Percentiles rank a stretch among this genome's conserved stretches.
Conservation (phyloP, 2,888 invertebrate species). For the Harpalus rufipes region DNA sequence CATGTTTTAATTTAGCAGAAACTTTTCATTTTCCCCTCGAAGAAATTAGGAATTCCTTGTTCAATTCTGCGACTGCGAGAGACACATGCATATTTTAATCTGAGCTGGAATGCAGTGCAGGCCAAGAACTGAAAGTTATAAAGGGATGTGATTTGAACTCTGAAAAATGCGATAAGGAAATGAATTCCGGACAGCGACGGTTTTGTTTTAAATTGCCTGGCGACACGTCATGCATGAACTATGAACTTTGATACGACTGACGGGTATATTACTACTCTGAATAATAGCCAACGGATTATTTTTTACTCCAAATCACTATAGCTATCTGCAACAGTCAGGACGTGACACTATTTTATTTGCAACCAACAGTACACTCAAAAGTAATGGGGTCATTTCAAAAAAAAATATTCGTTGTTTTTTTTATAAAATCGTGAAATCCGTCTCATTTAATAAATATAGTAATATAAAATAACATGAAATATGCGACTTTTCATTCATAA, state of each 20-base stretch:
- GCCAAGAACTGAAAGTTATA: not conserved
- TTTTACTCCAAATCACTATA: too few species aligned
- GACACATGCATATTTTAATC: slow-evolving; percentile 14
- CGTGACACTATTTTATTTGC: too few species aligned
- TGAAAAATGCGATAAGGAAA: slow-evolving; percentile 32
- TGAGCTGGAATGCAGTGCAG: not conserved
- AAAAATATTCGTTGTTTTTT: too few species aligned
- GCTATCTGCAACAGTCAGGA: too few species aligned
- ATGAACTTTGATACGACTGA: not conserved
- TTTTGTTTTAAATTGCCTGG: slow-evolving; percentile 29
- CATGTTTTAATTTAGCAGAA: slow-evolving; percentile 41
- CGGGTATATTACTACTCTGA: not conserved
- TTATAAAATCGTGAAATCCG: too few species aligned
- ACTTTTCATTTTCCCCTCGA: slow-evolving; percentile 19
- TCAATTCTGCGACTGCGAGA: not conserved
- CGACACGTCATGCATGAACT: slow-evolving; percentile 31
- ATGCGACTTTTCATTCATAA: too few species aligned
- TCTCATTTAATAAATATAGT: too few species aligned
- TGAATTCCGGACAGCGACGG: slow-evolving; percentile 22
- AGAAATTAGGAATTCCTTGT: slow-evolving; percentile 14
- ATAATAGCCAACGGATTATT: too few species aligned
- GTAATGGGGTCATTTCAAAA: too few species aligned
- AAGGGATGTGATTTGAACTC: not conserved
- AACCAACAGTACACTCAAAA: too few species aligned
- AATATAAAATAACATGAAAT: too few species aligned